phyloP scores from a whole-genome alignment of 1,140 invertebrate species.

The Caerostris darwini region DNA sequence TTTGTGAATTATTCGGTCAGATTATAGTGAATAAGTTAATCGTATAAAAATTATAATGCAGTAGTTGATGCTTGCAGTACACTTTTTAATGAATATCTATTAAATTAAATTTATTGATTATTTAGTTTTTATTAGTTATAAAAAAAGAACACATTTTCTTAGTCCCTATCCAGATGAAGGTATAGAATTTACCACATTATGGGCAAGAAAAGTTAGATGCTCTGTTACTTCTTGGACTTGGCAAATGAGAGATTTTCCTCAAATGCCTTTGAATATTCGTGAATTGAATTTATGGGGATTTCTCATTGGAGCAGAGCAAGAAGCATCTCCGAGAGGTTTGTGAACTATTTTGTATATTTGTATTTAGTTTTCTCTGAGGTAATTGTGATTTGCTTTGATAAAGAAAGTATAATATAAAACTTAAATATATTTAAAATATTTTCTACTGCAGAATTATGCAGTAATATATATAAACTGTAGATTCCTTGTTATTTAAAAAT shows the following conservation, averaged over 20 bases:
- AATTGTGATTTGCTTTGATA: too few species aligned
- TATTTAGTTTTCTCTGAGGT: background rate
- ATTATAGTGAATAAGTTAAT: too few species aligned
- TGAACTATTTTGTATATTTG: background rate
- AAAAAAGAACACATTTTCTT: constrained; percentile 70
- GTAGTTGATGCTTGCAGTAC: too few species aligned
- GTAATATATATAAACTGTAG: too few species aligned
- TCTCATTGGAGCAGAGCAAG: constrained; percentile 93
- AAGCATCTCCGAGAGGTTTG: constrained; percentile 88
- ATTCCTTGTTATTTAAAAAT: too few species aligned
- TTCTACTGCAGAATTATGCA: too few species aligned
- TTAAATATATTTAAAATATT: too few species aligned
- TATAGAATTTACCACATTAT: constrained; percentile 94
- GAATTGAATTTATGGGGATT: constrained; percentile 93
- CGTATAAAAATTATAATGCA: too few species aligned
- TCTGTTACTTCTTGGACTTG: constrained; percentile 92
- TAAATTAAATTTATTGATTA: too few species aligned
- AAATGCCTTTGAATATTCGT: constrained; percentile 92
- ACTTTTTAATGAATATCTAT: background rate
- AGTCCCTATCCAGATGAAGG: constrained; percentile 95
- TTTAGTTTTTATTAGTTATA: too few species aligned
- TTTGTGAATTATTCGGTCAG: too few species aligned
- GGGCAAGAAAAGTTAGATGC: constrained; percentile 92
- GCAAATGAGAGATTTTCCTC: constrained; percentile 96
- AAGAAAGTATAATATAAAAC: too few species aligned